Evolutionary conservation across 2,888 invertebrate genomes (phyloP).

Genomic region (Drosophila siamana): DNA sequence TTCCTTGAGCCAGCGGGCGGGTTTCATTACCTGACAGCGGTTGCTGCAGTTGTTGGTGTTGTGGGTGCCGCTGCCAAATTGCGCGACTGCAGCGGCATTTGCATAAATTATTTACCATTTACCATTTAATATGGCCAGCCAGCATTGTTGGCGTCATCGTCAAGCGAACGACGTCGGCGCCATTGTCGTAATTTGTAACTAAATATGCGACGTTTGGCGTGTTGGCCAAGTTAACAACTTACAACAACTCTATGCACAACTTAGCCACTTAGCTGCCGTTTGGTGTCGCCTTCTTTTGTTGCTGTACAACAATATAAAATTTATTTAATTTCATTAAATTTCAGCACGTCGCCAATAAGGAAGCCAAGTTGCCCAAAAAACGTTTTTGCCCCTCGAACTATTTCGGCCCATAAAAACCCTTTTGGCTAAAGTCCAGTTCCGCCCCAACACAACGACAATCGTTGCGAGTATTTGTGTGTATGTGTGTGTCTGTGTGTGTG

Average conservation of each 20-base stretch:
- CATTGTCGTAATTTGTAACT: slow-evolving; percentile 80
- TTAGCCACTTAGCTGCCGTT: slow-evolving; percentile 44
- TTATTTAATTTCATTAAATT: slow-evolving; percentile 80
- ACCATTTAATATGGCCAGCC: slow-evolving; percentile 73
- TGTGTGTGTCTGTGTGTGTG: slow-evolving; percentile 62
- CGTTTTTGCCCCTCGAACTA: slow-evolving; percentile 62
- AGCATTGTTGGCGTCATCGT: slow-evolving; percentile 47
- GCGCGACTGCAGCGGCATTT: slow-evolving; percentile 71
- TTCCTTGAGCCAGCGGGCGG: slow-evolving; percentile 78
- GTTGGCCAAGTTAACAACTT: slow-evolving; percentile 52
- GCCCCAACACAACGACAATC: too few relatives aligned
- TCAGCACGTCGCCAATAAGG: slow-evolving; percentile 75
- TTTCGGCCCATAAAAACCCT: slow-evolving; percentile 61
- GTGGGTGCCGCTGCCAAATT: slow-evolving; percentile 70
- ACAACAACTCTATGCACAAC: slow-evolving; percentile 30
- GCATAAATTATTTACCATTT: slow-evolving; percentile 77
- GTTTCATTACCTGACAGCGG: slow-evolving; percentile 73
- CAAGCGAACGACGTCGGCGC: slow-evolving; percentile 51
- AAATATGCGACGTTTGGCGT: slow-evolving; percentile 64
- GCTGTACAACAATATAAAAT: slow-evolving; percentile 60
- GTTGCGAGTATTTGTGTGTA: too few relatives aligned
- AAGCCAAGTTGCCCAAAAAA: slow-evolving; percentile 65
- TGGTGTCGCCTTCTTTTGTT: slow-evolving; percentile 3
- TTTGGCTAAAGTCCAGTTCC: slow-evolving; percentile 49
- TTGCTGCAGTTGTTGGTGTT: slow-evolving; percentile 46